phyloP scores from a whole-genome alignment of 2,113 vertebrate genomes.

The Pterocles burchelli region DNA sequence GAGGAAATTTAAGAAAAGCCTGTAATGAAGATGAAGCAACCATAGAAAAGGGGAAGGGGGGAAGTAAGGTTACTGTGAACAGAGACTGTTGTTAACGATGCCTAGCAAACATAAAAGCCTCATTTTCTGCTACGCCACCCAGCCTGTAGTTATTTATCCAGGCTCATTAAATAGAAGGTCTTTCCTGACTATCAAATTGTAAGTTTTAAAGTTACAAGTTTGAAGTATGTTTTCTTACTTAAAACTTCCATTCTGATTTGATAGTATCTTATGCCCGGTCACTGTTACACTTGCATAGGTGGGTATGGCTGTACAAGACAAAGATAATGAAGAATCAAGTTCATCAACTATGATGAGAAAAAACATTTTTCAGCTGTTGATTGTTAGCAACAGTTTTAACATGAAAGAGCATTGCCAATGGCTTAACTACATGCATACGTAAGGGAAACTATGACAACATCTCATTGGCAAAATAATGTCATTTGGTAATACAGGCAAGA shows the following conservation, averaged over 20 bases:
- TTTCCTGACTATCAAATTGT: background rate
- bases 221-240: background rate
- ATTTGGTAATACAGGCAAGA: background rate
- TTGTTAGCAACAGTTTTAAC: background rate
- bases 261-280: background rate
- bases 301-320: background rate
- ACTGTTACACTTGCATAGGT: background rate
- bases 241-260: background rate
- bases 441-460: background rate
- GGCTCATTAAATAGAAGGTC: background rate
- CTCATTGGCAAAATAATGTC: background rate
- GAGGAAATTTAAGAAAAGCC: background rate
- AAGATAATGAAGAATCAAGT: background rate
- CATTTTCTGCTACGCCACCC: background rate
- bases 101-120: background rate
- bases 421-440: background rate
- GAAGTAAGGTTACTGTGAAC: background rate
- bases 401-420: background rate
- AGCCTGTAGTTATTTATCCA: background rate
- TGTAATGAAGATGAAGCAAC: background rate
- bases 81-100: background rate
- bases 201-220: background rate
- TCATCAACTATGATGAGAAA: background rate
- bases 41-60: accelerated
- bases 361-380: background rate